phyloP scores from a whole-genome alignment of 2,113 vertebrate genomes.

The Gymnarchus niloticus region DNA sequence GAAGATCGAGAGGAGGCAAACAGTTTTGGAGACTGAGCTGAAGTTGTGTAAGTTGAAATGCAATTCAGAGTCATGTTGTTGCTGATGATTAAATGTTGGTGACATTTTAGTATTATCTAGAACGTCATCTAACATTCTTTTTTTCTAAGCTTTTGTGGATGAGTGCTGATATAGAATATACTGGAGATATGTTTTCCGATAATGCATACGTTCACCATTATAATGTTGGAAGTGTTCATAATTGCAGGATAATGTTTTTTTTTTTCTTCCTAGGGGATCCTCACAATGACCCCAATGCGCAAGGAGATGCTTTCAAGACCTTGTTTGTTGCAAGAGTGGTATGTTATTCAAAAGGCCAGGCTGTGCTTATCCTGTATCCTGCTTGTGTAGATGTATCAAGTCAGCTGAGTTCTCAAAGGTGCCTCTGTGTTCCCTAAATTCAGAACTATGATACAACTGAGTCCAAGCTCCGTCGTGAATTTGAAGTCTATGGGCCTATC shows the following conservation, averaged over 20 bases:
- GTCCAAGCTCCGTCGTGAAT: slow-evolving; percentile 87
- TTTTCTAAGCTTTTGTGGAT: not conserved
- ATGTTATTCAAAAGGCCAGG: not conserved
- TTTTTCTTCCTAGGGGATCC: slow-evolving; percentile 73
- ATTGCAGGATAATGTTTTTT: not conserved
- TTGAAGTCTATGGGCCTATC: slow-evolving; percentile 93
- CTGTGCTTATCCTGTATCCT: not conserved
- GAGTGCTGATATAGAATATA: not conserved
- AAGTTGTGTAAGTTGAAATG: slow-evolving; percentile 78
- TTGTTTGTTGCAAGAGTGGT: slow-evolving; percentile 89
- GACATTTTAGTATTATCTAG: not conserved
- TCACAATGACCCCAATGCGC: slow-evolving; percentile 87
- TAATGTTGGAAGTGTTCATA: not conserved
- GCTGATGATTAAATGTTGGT: not conserved
- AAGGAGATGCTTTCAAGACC: slow-evolving; percentile 92
- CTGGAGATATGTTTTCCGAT: not conserved
- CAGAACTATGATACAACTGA: slow-evolving; percentile 94
- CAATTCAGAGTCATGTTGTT: not conserved
- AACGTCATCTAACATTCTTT: not conserved
- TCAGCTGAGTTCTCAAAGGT: not conserved
- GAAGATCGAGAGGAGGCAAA: slow-evolving; percentile 83
- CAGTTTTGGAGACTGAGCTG: slow-evolving; percentile 82
- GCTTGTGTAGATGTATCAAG: not conserved
- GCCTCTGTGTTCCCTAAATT: slow-evolving; percentile 13
- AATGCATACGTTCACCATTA: no score